Evolutionary conservation across 2,797 vertebrate genomes (phyloP), one percentile per base, ranked within the genome.

Genomic region (Perodicticus potto): DNA sequence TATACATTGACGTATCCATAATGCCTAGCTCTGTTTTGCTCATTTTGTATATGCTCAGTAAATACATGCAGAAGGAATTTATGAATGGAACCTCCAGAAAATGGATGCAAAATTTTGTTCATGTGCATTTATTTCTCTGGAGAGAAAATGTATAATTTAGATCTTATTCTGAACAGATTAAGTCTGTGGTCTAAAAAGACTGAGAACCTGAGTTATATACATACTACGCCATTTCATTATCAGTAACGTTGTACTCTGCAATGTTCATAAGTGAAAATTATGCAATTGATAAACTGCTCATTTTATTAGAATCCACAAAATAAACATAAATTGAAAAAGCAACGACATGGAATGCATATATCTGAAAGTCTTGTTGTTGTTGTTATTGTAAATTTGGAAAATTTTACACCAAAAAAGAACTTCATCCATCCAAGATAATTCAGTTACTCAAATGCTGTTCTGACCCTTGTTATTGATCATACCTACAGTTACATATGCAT

Each of bases 371-470:
- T 45, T 91, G 7, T 22, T n/a, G 23, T 45, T 80, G 29, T 61
- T 53, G 34, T 34, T 92, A 9, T 67, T 80, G 22, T 22, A 86
- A 72, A 72, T 29, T 20, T 40, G 63, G 81, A 13, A 94, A 87
- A 72, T 37, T 77, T 55, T 59, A 73, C 19, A 77, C 3, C 4
- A 23, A 40, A 49, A 65, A 65, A 69, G 11, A 92, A 43, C 53
- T 74, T 45, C 40, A 88, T 16, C 74, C 20, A 81, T 25, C 17
- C n/a, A 69, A 86, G 65, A 76, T 55, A 40, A 76, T 87, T 49
- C 73, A 91, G 22, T 84, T 23, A 72, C 34, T 45, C 43, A 67
- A 96, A 86, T 86, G 92, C 23, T 89, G 73, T 76, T 89, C 67
- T 83, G 40, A 74, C 12, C 49, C 32, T 85, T 92, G 57, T 23